Conservation (phyloP, 1,140 invertebrate species). For the Lepeophtheirus salmonis region DNA sequence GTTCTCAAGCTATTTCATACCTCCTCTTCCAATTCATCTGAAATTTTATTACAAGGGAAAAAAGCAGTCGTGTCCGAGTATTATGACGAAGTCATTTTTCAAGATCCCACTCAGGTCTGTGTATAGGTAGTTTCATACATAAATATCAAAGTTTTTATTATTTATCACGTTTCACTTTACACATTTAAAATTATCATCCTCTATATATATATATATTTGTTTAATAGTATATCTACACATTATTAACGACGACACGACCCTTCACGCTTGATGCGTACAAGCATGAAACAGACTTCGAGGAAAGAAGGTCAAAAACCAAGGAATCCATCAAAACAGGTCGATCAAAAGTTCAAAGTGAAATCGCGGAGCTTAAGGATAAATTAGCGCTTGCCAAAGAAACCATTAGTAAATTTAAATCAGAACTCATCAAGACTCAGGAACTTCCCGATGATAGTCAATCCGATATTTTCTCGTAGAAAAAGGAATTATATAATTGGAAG, state of each 20-base stretch:
- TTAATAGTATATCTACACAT: slow-evolving; percentile 76
- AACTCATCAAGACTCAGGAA: too few species aligned
- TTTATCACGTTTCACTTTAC: background rate
- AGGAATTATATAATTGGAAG: background rate
- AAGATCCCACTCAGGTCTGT: slow-evolving; percentile 78
- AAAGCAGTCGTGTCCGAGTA: slow-evolving; percentile 74
- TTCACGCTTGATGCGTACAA: slow-evolving; percentile 50
- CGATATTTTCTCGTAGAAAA: background rate
- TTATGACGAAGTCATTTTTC: slow-evolving; percentile 94
- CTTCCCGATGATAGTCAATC: background rate
- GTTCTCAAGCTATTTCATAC: slow-evolving; percentile 72
- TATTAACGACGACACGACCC: slow-evolving; percentile 53
- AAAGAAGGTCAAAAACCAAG: slow-evolving; percentile 6
- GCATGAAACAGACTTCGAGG: slow-evolving; percentile 79
- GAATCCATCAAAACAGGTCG: background rate
- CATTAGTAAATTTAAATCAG: slow-evolving; percentile 67
- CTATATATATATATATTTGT: too few species aligned
- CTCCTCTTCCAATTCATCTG: slow-evolving; percentile 39
- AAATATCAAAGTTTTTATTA: background rate
- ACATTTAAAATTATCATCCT: too few species aligned
- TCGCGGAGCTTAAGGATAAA: slow-evolving; percentile 64
- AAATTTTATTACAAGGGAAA: slow-evolving; percentile 37
- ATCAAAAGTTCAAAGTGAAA: slow-evolving; percentile 40
- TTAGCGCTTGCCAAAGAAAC: slow-evolving; percentile 71
- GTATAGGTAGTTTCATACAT: too few species aligned